Percentiles rank a stretch among this genome's conserved stretches.
phyloP scores from a whole-genome alignment of 2,888 invertebrate species.

The Deroplatys truncata region DNA sequence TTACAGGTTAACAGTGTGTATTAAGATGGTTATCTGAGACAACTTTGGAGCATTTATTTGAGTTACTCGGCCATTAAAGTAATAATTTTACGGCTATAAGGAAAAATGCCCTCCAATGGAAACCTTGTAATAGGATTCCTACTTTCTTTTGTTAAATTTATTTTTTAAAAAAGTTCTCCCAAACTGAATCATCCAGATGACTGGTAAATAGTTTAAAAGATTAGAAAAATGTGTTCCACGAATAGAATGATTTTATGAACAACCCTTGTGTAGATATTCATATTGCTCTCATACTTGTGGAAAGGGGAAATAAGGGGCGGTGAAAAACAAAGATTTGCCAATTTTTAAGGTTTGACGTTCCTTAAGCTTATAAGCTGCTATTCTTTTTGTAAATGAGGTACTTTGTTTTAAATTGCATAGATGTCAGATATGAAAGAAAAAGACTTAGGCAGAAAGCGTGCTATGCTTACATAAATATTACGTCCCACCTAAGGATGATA shows the following conservation, averaged over 20 bases:
- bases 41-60: not conserved
- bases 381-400: not conserved
- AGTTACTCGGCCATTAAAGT: not conserved
- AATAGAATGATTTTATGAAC: not conserved
- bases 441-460: not conserved
- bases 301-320: not conserved
- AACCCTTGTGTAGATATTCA: not conserved
- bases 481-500: not conserved
- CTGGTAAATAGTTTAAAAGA: no score
- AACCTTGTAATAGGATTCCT: not conserved
- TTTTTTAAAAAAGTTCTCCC: not conserved
- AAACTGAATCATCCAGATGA: not conserved
- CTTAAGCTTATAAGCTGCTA: not conserved
- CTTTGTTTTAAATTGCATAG: not conserved
- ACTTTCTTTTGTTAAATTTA: not conserved
- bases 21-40: not conserved
- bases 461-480: not conserved
- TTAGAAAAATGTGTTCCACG: not conserved
- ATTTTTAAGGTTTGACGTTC: conserved; percentile 12
- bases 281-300: not conserved
- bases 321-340: conserved; percentile 4
- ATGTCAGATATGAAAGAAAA: not conserved
- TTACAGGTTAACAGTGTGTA: not conserved
- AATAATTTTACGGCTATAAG: not conserved
- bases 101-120: not conserved